Conservation (phyloP, 2,113 vertebrate species). For the Sphaerodactylus townsendi region DNA sequence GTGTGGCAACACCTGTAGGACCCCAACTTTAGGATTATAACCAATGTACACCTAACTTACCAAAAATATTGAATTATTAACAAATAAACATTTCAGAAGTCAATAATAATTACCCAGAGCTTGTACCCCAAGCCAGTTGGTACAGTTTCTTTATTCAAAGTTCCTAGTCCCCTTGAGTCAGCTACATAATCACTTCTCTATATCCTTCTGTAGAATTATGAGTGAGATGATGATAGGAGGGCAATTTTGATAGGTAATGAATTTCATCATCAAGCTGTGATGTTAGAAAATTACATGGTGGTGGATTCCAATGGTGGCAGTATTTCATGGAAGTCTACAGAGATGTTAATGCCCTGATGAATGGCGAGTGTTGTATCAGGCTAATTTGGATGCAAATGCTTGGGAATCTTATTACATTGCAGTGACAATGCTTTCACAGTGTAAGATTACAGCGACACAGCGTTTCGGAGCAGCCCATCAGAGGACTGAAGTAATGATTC, state of each 20-base stretch:
- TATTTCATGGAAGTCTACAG: slow-evolving; percentile 8
- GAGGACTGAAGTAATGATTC: slow-evolving; percentile 40
- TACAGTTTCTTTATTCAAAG: neutral
- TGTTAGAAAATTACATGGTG: slow-evolving; percentile 10
- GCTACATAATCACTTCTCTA: neutral
- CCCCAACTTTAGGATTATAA: too few species aligned
- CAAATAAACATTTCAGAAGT: too few species aligned
- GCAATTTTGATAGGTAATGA: neutral
- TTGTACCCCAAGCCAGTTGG: neutral
- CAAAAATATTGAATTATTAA: too few species aligned
- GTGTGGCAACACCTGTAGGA: too few species aligned
- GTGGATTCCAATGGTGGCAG: neutral
- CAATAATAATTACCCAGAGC: too few species aligned
- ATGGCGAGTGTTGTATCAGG: slow-evolving; percentile 2
- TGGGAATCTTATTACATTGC: slow-evolving; percentile 25
- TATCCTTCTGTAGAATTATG: neutral
- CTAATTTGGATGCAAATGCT: slow-evolving; percentile 44
- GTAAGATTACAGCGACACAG: slow-evolving; percentile 15
- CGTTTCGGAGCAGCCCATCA: slow-evolving; percentile 24
- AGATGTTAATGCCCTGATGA: slow-evolving; percentile 34
- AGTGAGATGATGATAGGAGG: neutral
- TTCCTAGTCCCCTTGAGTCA: neutral
- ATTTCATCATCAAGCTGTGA: neutral
- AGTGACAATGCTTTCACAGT: slow-evolving; percentile 27
- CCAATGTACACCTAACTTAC: too few species aligned